Evolutionary conservation across 2,797 vertebrate species (phyloP).

Genomic region (Zenarchopterus dispar): DNA sequence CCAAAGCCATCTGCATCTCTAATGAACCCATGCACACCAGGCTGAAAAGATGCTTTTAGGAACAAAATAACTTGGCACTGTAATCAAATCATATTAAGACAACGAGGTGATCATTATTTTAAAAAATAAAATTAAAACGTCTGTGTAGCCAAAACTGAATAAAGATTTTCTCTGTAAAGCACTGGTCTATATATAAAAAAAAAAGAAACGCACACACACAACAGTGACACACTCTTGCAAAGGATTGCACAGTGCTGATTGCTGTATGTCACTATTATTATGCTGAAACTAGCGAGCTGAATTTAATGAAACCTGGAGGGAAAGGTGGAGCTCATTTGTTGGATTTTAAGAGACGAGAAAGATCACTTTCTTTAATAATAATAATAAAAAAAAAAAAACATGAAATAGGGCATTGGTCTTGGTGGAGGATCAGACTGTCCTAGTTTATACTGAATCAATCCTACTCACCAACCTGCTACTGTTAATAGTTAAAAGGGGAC

Average conservation of each 20-base stretch:
- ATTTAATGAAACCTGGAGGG: neutral
- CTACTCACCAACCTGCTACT: neutral
- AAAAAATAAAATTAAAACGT: too few relatives aligned
- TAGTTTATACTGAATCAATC: slow-evolving; percentile 24
- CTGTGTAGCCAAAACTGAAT: too few relatives aligned
- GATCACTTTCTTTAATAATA: neutral
- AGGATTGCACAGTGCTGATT: too few relatives aligned
- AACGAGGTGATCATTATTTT: neutral
- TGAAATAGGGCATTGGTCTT: neutral
- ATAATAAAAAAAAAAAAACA: too few relatives aligned
- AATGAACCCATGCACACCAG: slow-evolving; percentile 28
- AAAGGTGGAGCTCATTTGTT: neutral
- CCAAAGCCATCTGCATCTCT: slow-evolving; percentile 73
- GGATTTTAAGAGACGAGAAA: neutral
- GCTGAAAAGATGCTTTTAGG: slow-evolving; percentile 31
- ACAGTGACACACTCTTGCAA: neutral
- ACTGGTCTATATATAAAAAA: too few relatives aligned
- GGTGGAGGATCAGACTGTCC: neutral
- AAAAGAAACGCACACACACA: neutral
- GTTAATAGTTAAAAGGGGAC: slow-evolving; percentile 10
- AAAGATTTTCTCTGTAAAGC: too few relatives aligned
- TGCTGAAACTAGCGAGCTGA: too few relatives aligned
- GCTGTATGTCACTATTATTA: too few relatives aligned
- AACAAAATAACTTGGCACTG: slow-evolving; percentile 17
- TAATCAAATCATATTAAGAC: neutral